Percentiles rank a stretch among this genome's conserved stretches.
Evolutionary conservation across 1,140 invertebrate species (phyloP).

Genomic region (Stratiolaelaps scimitus): DNA sequence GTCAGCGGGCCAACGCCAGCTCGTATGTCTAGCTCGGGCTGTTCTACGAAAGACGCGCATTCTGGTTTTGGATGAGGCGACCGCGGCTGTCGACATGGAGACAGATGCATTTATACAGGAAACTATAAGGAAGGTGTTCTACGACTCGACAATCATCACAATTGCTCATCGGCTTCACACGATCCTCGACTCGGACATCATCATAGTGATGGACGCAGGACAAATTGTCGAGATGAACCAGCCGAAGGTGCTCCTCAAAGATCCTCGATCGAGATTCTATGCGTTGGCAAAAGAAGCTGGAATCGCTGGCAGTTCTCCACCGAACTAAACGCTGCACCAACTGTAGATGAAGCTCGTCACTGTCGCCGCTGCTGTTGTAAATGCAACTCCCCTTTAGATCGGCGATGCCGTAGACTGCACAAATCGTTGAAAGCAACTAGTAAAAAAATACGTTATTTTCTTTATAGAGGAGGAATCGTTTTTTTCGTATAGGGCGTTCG

Average conservation of each 20-base stretch:
- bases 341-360: too few relatives aligned
- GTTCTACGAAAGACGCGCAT: conserved; percentile 50
- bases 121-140: conserved; percentile 65
- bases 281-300: conserved; percentile 27
- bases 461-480: too few relatives aligned
- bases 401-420: too few relatives aligned
- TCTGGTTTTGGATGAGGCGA: conserved; percentile 86
- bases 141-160: conserved; percentile 71
- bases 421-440: too few relatives aligned
- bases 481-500: too few relatives aligned
- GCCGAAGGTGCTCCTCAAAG: conserved; percentile 49
- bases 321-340: too few relatives aligned
- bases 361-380: too few relatives aligned
- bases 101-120: conserved; percentile 74
- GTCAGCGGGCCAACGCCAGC: conserved; percentile 65
- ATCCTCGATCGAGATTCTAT: conserved; percentile 24
- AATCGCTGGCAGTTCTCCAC: neutral
- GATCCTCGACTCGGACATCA: conserved; percentile 57
- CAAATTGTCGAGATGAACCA: conserved; percentile 62
- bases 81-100: conserved; percentile 76
- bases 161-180: conserved; percentile 79
- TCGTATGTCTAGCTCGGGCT: conserved; percentile 51
- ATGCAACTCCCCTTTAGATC: too few relatives aligned
- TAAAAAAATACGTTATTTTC: too few relatives aligned
- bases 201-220: conserved; percentile 62